Conservation (phyloP, 2,797 vertebrate genomes). For the Lutjanus campechanus region DNA sequence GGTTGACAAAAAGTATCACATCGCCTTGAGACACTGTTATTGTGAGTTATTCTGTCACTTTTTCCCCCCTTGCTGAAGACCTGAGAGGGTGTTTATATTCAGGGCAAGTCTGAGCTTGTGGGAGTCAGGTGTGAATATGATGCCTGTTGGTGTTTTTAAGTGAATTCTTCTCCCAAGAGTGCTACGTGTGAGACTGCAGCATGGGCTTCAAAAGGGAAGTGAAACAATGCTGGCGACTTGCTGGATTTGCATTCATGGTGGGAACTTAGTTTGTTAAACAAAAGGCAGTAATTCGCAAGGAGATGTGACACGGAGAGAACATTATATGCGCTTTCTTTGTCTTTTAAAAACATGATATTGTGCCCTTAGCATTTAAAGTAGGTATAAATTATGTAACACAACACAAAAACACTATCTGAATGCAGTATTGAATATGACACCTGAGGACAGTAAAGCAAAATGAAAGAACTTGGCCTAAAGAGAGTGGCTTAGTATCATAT, state of each 20-base stretch:
- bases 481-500: background rate
- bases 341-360: background rate
- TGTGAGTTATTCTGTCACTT: conserved; percentile 43
- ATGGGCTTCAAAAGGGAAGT: background rate
- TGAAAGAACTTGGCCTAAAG: background rate
- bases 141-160: conserved; percentile 7
- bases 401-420: background rate
- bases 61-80: background rate
- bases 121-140: conserved; percentile 21
- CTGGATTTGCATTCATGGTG: conserved; percentile 15
- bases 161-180: conserved; percentile 3
- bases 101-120: conserved; percentile 46
- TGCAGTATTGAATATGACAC: conserved; percentile 10
- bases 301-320: background rate
- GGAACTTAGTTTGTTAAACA: background rate
- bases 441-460: background rate
- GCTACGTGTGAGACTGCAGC: background rate
- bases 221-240: background rate
- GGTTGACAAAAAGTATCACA: conserved; percentile 4
- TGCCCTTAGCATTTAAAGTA: background rate
- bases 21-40: conserved; percentile 12
- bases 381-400: background rate
- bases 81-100: conserved; percentile 8
- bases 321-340: background rate
- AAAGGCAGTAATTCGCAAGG: conserved; percentile 7